Evolutionary conservation across 2,888 invertebrate genomes (phyloP), one percentile per base, ranked within the genome.

Genomic region (Pycnomerus fuliginosus): DNA sequence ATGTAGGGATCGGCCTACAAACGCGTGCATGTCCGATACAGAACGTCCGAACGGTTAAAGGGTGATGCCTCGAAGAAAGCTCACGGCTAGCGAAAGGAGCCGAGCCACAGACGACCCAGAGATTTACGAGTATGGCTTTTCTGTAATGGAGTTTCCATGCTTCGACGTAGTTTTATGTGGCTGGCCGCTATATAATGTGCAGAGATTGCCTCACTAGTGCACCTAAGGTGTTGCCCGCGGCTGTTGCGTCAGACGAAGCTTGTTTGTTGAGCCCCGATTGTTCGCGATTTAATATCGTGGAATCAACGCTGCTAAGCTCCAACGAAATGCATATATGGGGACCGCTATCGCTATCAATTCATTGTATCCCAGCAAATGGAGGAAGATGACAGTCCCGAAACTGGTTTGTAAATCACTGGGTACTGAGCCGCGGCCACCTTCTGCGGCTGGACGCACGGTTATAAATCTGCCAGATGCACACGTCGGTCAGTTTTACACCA

Each of bases 71-170:
- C 23, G 35, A 51, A 45, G 52, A 49, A 51, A 51, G 41, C 48
- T 45, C 34, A 53, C 46, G 44, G 47, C 48, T 46, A 10, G 42
- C 55, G 51, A 47, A 50, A 49, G 50, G 45, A 51, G 44, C 44
- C 51, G 48, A 46, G 44, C 48, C 52, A 43, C 51, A 58, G 62
- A 58, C 60, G 59, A 59, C 62, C 56, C 51, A 44, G 53, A 67
- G 63, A 70, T 70, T 70, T 70, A 70, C 69, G 68, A 69, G 65
- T 68, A 69, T 68, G 62, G 69, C 69, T 67, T 68, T 64, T 59
- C 62, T 61, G 66, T 70, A 71, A 71, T 71, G 70, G 71, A 70
- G 68, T 71, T 71, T 71, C 68, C 71, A 70, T 71, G 71, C 71
- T 70, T 64, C 60, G 65, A 60, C 64, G 67, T 65, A 67, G 67